Evolutionary conservation across 2,113 vertebrate species (phyloP), one percentile per base, ranked within the genome.

Genomic region (Ellobius talpinus): DNA sequence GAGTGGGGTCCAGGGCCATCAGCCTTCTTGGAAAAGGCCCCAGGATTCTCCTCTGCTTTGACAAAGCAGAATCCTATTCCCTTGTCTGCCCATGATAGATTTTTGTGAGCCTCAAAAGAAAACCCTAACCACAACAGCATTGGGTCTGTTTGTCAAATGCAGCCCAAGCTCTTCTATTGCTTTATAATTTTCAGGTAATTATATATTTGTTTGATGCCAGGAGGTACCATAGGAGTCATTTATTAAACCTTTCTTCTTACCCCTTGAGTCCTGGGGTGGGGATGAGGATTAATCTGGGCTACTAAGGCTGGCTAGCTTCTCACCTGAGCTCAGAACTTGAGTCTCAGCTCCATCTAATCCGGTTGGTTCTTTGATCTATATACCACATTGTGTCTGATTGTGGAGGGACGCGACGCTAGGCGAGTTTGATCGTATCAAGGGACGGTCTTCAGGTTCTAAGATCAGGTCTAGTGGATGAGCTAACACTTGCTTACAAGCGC

Each of bases 361-460:
- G 2, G 42, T 52, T 29, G 7, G 42, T 47, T 19, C 63, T 52
- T 50, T 47, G 42, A 3, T 4, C 1, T 29, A 3, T 29, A 3
- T 0, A 33, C 24, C 26, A 0, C 29, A 3, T 11, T 1, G 7
- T 33, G 17, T 16, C 23, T 21, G 91, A 36, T 5, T 1, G n/a
- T 0, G 7, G 23, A 61, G 61, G 47, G 45, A n/a, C 6, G 47
- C 0, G 0, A 14, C 5, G 79, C 26, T 2, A 9, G 42, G 33
- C 14, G 11, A 55, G 87, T 74, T 39, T 7, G 0, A 0, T 39
- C 5, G n/a, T 31, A 66, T 29, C 79, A 0, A 21, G 70, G 68
- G 39, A 24, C 11, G 1, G 5, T 31, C 72, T 6, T 31, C 8
- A 0, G 73, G 63, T 70, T 65, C 3, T 50, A 74, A 74, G 81